phyloP scores from a whole-genome alignment of 2,113 vertebrate genomes.

The Clarias magur region DNA sequence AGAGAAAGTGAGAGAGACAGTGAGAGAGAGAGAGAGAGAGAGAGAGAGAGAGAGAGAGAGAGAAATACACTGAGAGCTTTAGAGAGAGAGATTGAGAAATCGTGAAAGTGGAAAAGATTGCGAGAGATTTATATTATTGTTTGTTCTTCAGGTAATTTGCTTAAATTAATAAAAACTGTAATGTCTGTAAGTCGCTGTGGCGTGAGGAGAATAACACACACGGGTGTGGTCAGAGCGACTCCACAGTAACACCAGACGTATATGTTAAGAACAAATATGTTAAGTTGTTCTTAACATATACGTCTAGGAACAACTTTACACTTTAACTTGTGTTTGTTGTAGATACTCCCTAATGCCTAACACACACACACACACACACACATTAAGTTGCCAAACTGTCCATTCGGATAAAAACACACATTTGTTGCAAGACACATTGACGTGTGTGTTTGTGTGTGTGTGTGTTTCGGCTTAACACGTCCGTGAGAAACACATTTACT shows the following conservation, averaged over 20 bases:
- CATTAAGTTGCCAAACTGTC: neutral
- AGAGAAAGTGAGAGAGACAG: too few relatives aligned
- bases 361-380: neutral
- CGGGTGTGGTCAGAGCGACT: too few relatives aligned
- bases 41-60: neutral
- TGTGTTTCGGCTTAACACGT: slow-evolving; percentile 33
- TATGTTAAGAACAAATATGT: too few relatives aligned
- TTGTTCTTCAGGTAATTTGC: too few relatives aligned
- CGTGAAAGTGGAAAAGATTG: neutral
- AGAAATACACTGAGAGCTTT: too few relatives aligned
- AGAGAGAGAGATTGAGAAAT: neutral
- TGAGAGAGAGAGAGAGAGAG: too few relatives aligned
- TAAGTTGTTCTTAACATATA: too few relatives aligned
- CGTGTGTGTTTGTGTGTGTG: slow-evolving; percentile 4
- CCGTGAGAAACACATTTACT: slow-evolving; percentile 67
- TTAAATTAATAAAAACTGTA: too few relatives aligned
- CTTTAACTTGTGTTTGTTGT: neutral
- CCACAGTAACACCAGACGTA: neutral
- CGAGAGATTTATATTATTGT: neutral
- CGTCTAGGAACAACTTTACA: neutral
- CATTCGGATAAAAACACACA: neutral
- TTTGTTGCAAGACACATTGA: neutral
- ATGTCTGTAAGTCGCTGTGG: too few relatives aligned
- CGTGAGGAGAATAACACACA: too few relatives aligned
- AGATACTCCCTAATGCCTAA: neutral